Conservation (phyloP, 1,140 invertebrate genomes). For the Luehdorfia chinensis region DNA sequence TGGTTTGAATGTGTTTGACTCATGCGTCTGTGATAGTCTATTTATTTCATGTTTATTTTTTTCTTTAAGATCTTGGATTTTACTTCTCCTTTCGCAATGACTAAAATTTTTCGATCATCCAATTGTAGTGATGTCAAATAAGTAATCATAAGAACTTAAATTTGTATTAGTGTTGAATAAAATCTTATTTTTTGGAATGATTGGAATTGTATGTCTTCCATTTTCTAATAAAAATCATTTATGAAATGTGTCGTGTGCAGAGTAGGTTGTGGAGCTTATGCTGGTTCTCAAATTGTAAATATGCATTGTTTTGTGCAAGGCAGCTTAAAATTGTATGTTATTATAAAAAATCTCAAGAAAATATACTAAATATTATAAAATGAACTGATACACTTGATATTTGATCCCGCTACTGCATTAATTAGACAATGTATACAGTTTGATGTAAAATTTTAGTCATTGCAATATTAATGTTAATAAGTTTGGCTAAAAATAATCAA, state of each 20-base stretch:
- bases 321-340: too few species aligned
- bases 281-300: too few species aligned
- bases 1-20: conserved; percentile 60
- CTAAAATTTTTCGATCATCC: conserved; percentile 46
- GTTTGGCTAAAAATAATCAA: conserved; percentile 44
- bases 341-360: too few species aligned
- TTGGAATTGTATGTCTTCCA: conserved; percentile 28
- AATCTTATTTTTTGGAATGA: conserved; percentile 11
- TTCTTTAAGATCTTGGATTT: conserved; percentile 39
- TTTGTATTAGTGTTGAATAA: neutral
- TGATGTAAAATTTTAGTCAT: conserved; percentile 58
- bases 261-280: too few species aligned
- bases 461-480: conserved; percentile 29
- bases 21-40: conserved; percentile 72
- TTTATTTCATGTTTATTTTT: conserved; percentile 59
- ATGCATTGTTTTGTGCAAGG: too few species aligned
- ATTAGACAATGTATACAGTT: conserved; percentile 18
- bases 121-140: too few species aligned
- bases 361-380: too few species aligned
- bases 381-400: too few species aligned
- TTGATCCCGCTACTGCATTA: too few species aligned
- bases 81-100: conserved; percentile 43
- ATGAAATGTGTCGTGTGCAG: too few species aligned
- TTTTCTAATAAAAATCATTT: neutral
- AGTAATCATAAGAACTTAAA: too few species aligned